Evolutionary conservation across 2,797 vertebrate species (phyloP), one percentile per base, ranked within the genome.

Genomic region (Helarctos malayanus): DNA sequence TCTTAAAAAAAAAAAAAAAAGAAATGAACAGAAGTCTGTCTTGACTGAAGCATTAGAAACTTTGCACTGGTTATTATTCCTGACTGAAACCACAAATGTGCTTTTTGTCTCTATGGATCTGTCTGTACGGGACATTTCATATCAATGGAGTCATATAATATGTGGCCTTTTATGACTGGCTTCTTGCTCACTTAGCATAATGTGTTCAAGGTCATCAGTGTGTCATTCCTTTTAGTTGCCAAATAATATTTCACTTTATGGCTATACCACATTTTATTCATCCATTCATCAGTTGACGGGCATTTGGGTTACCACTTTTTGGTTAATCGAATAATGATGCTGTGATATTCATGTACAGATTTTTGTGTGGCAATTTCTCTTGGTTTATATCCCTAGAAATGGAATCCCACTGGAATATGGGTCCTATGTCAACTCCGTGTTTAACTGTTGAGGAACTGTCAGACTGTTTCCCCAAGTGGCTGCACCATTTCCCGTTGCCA

Each of bases 61-160:
- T 68, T 87, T 59, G 35, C 16, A 21, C 15, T 89, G 61, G 12
- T 52, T 78, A 1, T 61, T 52, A 9, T 88, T 52, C 47, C 47
- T 80, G 63, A 35, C 79, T 83, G 8, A 7, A 35, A 68, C 19
- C 32, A 54, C 69, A 93, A 38, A 52, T n/a, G 52, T 95, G 45
- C 27, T 87, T 88, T 92, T 52, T 65, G 0, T 92, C 76, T 86
- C 19, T 47, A 73, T 80, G 57, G 71, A 78, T 84, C 78, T 95
- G 59, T 12, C 76, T 68, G 14, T 65, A 79, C 38, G 73, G 4
- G 7, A 73, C 47, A 52, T 68, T 75, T 76, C 19, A 45, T 89
- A 32, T 79, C 52, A 54, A 18, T 63, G 47, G 56, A 65, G 38
- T 81, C 29, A 32, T 88, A 23, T 52, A 27, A 57, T n/a, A 79